Conservation (phyloP, 2,113 vertebrate species). For the Podilymbus podiceps region DNA sequence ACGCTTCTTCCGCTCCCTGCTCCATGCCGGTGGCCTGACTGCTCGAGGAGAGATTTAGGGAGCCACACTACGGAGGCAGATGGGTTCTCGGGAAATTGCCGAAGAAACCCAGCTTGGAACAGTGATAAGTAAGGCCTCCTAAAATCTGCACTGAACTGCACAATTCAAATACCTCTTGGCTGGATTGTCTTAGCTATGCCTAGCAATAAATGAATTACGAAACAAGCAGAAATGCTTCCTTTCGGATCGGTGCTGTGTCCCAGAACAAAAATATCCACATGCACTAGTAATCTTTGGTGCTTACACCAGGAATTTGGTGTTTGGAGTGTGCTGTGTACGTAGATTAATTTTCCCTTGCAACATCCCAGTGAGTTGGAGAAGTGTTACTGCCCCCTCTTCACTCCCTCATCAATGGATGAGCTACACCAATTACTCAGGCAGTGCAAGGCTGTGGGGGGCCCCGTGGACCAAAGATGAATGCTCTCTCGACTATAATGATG, state of each 20-base stretch:
- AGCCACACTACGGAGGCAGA: neutral
- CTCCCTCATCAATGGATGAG: neutral
- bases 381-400: neutral
- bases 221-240: neutral
- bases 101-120: conserved; percentile 17
- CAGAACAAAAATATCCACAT: neutral
- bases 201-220: neutral
- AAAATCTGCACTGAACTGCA: neutral
- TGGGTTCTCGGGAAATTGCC: conserved; percentile 8
- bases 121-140: neutral
- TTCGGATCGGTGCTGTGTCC: neutral
- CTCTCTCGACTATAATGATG: neutral
- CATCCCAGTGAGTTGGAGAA: neutral
- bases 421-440: neutral
- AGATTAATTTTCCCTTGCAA: neutral
- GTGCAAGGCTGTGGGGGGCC: accelerated
- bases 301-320: neutral
- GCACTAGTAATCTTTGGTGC: neutral
- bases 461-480: neutral
- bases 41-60: conserved; percentile 24
- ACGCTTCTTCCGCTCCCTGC: neutral
- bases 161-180: neutral
- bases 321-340: neutral
- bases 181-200: neutral
- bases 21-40: neutral